Base-by-base conservation (phyloP, 2,888 invertebrate species). In the Drosophila dives region DNA sequence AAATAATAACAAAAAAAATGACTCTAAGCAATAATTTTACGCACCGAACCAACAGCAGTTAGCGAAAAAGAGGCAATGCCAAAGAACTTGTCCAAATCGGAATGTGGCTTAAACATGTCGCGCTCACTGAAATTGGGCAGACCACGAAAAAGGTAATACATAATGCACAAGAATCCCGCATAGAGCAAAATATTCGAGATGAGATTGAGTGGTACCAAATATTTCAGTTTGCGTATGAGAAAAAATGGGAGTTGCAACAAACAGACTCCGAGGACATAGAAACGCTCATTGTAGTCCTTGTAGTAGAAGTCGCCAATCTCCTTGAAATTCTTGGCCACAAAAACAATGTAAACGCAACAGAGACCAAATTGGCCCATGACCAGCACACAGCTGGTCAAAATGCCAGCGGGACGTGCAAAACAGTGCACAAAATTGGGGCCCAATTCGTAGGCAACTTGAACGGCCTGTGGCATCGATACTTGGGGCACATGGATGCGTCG, bases 301-400 rank as follows among this genome's bases (percentile, higher is more conserved):
- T 93, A 83, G 84, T 94, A 93, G 75, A 91, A 92, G 80, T 96
- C 95, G 2, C 95, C 94, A 2, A 97, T 96, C 94, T 96, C 95
- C 91, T 96, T 95, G 1, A 97, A 90, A 92, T 97, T 98, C 80
- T 95, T 95, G 1, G 98, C 95, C 29, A 99, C 97, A 92, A 99
- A 99, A 10, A 98, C 97, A 69, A 98, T 95, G 93, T 99, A 99
- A 0, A 99, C 98, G 93, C 98, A 98, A 93, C 99, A 99, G 92
- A 99, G 98, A 12, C 99, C 99, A 83, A 98, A 94, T 93, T 99
- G 95, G 91, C 99, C 99, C 59, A 98, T 94, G 65, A 98, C 96
- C 61, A 97, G 94, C 91, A 97, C 96, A 91, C 95, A 94, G 91
- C 97, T 96, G 79, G 97, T 95, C 89, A 95, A 94, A 8, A 76